Evolutionary conservation across 2,888 invertebrate species (phyloP).

Genomic region (Hedya salicella): DNA sequence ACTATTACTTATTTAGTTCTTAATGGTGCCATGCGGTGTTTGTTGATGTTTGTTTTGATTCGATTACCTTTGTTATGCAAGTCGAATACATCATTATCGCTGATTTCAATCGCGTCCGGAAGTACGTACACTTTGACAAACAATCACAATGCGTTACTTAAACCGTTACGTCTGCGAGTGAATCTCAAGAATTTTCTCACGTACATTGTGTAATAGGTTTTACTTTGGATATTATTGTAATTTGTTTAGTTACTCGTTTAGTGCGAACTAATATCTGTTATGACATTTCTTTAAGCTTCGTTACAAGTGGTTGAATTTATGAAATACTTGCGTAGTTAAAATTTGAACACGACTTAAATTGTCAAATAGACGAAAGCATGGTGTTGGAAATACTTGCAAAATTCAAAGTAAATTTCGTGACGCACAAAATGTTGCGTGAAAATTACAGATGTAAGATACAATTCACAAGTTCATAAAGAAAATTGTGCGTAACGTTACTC

Average conservation of each 20-base stretch:
- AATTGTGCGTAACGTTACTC: neutral
- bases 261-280: slow-evolving; percentile 39
- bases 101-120: slow-evolving; percentile 41
- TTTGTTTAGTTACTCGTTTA: slow-evolving; percentile 45
- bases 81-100: slow-evolving; percentile 22
- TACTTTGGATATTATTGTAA: slow-evolving; percentile 43
- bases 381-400: slow-evolving; percentile 11
- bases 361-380: slow-evolving; percentile 12
- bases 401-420: slow-evolving; percentile 4
- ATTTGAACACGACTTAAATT: slow-evolving; percentile 32
- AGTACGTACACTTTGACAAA: slow-evolving; percentile 45
- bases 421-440: slow-evolving; percentile 24
- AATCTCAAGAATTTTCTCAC: slow-evolving; percentile 61
- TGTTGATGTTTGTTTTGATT: slow-evolving; percentile 26
- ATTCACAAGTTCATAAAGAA: slow-evolving; percentile 12
- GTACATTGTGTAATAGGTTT: slow-evolving; percentile 57
- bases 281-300: slow-evolving; percentile 26
- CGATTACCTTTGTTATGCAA: slow-evolving; percentile 37
- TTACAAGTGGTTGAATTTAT: slow-evolving; percentile 11
- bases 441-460: slow-evolving; percentile 4
- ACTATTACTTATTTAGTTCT: too few species aligned
- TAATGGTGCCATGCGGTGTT: neutral
- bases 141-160: slow-evolving; percentile 52
- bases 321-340: slow-evolving; percentile 38
- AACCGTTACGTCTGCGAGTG: slow-evolving; percentile 56